Percentiles rank a stretch among this genome's conserved stretches.
Conservation (phyloP, 2,888 invertebrate genomes). For the Uloborus plumipes region DNA sequence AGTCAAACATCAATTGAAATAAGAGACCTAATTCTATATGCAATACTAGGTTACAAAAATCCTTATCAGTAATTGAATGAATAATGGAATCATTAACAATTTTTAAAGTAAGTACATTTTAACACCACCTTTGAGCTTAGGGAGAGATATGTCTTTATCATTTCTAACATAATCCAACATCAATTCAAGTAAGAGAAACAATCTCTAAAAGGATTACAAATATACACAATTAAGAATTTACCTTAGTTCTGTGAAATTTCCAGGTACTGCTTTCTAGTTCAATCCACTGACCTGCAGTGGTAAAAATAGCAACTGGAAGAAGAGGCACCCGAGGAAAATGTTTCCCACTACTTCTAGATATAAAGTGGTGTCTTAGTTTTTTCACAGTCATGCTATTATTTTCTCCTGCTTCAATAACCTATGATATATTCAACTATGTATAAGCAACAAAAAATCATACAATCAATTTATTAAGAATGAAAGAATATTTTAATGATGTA, state of each 20-base stretch:
- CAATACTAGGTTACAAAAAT: too few species aligned
- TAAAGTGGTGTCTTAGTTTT: conserved; percentile 31
- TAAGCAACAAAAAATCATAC: too few species aligned
- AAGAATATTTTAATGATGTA: too few species aligned
- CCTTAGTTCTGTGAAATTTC: conserved; percentile 60
- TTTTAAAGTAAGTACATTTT: too few species aligned
- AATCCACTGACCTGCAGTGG: conserved; percentile 61
- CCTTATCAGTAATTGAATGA: too few species aligned
- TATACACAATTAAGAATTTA: neutral
- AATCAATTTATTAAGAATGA: too few species aligned
- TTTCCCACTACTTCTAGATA: conserved; percentile 11
- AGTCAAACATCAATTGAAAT: neutral
- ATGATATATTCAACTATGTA: neutral
- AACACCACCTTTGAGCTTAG: too few species aligned
- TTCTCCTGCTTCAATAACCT: neutral
- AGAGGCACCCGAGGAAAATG: conserved; percentile 31
- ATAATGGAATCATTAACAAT: too few species aligned
- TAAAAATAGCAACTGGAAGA: conserved; percentile 20
- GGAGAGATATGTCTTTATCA: too few species aligned
- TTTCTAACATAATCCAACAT: too few species aligned
- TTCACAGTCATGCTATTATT: neutral
- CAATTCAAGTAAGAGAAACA: neutral
- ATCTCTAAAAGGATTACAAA: neutral
- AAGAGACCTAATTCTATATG: too few species aligned
- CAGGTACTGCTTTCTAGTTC: conserved; percentile 53